Evolutionary conservation across 2,888 invertebrate species (phyloP), one percentile per base, ranked within the genome.

Genomic region (Mythimna lalbum): DNA sequence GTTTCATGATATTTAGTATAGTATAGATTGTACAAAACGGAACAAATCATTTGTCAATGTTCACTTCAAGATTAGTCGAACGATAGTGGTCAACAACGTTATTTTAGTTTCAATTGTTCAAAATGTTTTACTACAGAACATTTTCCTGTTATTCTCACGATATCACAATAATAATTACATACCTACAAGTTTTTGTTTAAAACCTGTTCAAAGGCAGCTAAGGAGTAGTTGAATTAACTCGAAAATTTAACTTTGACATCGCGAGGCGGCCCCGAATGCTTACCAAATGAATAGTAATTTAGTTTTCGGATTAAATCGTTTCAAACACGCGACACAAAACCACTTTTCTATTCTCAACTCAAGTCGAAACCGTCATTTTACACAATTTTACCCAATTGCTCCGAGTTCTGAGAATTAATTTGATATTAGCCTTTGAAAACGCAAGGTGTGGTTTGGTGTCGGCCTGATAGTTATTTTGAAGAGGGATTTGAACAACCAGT

Each of bases 351-450:
- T 95, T 95, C 94, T 92, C 88, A 85, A 93, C 88, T 92, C 90
- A 92, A 92, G 89, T 93, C 92, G 87, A 92, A 94, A 93, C 95
- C 94, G 93, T 95, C 95, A 95, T 96, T 96, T 95, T 95, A 95
- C 94, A 94, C 95, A 95, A 96, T 95, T 96, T 95, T 94, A 95
- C 94, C 93, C 94, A 94, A 95, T 95, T 93, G 95, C 95, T 95
- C 93, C 93, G 91, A 87, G 93, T 96, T 96, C 96, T 93, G 83
- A 90, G 96, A 95, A 96, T 95, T 96, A 96, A 95, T 95, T 95
- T 95, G 93, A 94, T 95, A 95, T 95, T 95, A 95, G 94, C 93
- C 92, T 95, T 96, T 95, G 93, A 93, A 95, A 95, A 95, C 93
- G 92, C 93, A 95, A 95, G 95, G 95, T 95, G 96, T 94, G 95